Evolutionary conservation across 2,888 invertebrate genomes (phyloP), one percentile per base, ranked within the genome.

Genomic region (Caenorhabditis uteleia): DNA sequence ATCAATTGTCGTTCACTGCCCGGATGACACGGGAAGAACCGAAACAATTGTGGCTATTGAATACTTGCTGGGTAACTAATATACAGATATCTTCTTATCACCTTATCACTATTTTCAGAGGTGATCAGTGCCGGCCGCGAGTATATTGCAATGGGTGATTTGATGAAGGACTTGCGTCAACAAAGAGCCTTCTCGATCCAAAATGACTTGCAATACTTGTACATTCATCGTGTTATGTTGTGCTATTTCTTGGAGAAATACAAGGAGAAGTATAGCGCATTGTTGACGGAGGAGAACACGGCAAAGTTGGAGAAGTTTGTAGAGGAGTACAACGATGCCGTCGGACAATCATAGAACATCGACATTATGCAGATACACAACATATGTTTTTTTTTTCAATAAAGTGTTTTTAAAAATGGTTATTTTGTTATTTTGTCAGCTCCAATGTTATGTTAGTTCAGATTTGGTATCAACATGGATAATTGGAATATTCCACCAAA

Each of bases 41-140:
- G 69, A 70, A 5, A 71, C 73, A 10, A 73, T 76, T 40, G 74
- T 76, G 8, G 76, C 74, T 31, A 71, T 76, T 36, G 76, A 74
- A 44, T 75, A 68, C 44, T 66, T 73, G 44, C 42, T 73, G 43
- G 61, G 61, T 61, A 1, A 56, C 31, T 23, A 8, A n/a, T 47
- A 20, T 2, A n/a, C 14, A 25, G 20, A 3, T 23, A n/a, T 23
- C 31, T 21, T 7, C 23, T 6, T 20, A 34, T 20, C 14, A 14
- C 2, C 7, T 3, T 2, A 4, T n/a, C n/a, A 20, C 6, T 23
- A 6, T 18, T 40, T 42, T 12, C 38, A 36, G 62, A 66, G 39
- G 46, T 47, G 25, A 51, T 74, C 20, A 27, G 40, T 25, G 39
- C 43, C n/a, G 70, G 66, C 14, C 23, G 54, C 33, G 57, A 62